Evolutionary conservation across 2,113 vertebrate genomes (phyloP).

Genomic region (Steatornis caripensis): DNA sequence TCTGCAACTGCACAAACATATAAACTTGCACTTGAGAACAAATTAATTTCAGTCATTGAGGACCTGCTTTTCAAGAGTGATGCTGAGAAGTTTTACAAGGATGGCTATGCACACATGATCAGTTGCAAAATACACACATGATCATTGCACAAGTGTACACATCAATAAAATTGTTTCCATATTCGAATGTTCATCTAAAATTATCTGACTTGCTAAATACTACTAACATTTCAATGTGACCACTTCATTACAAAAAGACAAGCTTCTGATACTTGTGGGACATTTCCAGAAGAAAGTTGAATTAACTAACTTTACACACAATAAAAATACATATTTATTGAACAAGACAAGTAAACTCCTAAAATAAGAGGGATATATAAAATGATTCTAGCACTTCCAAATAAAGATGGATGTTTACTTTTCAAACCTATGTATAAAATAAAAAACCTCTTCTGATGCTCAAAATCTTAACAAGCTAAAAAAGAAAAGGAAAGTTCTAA

Average conservation of each 20-base stretch:
- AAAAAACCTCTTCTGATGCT: rapidly evolving
- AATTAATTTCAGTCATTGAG: not conserved
- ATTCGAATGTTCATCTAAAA: not conserved
- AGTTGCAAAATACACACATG: not conserved
- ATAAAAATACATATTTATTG: not conserved
- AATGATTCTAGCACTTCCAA: not conserved
- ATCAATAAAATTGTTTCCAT: not conserved
- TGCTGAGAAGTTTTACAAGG: not conserved
- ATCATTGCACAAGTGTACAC: too few species aligned
- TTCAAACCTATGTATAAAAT: not conserved
- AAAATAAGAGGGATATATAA: rapidly evolving
- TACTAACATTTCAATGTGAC: rapidly evolving
- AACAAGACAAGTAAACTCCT: not conserved
- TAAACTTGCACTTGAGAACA: not conserved
- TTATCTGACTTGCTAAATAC: not conserved
- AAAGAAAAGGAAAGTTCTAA: not conserved
- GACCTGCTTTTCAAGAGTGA: not conserved
- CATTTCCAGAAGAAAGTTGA: not conserved
- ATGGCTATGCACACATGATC: not conserved
- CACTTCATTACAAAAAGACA: not conserved
- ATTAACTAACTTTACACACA: not conserved
- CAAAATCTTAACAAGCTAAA: not conserved
- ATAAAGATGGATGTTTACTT: not conserved
- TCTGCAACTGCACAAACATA: not conserved
- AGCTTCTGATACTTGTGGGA: not conserved